Percentiles rank a stretch among this genome's conserved stretches.
These are phyloP conservation scores for Cephus spinipes DNA, from an alignment of 2,888 invertebrate genomes.

Conservation along the genomic window DNA sequence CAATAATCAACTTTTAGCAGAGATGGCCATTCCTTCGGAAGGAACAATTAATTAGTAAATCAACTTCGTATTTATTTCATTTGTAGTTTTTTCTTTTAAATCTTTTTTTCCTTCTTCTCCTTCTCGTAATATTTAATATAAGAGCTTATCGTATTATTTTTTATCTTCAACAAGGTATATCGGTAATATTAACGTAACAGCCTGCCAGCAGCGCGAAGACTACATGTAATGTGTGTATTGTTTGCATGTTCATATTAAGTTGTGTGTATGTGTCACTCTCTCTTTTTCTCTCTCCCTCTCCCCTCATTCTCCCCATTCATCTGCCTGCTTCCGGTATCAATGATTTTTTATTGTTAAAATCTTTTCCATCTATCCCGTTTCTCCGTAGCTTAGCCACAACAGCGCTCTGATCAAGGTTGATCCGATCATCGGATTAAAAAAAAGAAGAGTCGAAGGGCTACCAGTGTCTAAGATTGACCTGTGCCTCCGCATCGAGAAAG, in stretches of 20 bases:
- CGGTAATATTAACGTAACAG: constrained; percentile 64
- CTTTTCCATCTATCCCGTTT: no score
- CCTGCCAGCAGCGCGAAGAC: constrained; percentile 64
- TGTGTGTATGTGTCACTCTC: not conserved
- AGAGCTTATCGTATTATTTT: constrained; percentile 56
- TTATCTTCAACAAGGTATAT: constrained; percentile 63
- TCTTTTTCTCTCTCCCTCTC: constrained; percentile 13
- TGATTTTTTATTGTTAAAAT: not conserved
- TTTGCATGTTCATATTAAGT: not conserved
- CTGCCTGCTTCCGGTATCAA: constrained; percentile 25
- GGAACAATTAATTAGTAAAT: constrained; percentile 49
- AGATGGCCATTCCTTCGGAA: constrained; percentile 41
- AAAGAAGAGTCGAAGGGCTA: no score
- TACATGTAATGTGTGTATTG: constrained; percentile 30
- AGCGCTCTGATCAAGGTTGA: no score
- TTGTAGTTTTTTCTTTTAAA: constrained; percentile 49
- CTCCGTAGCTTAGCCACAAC: no score
- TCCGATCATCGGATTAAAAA: no score
- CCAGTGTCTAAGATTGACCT: no score
- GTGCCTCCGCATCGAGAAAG: no score
- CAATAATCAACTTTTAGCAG: constrained; percentile 55
- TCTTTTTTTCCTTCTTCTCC: constrained; percentile 32
- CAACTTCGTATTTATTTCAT: constrained; percentile 39
- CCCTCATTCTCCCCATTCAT: not conserved
- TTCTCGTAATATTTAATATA: constrained; percentile 51